Base-by-base conservation (phyloP, 2,113 vertebrate species). In the Anthoscopus minutus region DNA sequence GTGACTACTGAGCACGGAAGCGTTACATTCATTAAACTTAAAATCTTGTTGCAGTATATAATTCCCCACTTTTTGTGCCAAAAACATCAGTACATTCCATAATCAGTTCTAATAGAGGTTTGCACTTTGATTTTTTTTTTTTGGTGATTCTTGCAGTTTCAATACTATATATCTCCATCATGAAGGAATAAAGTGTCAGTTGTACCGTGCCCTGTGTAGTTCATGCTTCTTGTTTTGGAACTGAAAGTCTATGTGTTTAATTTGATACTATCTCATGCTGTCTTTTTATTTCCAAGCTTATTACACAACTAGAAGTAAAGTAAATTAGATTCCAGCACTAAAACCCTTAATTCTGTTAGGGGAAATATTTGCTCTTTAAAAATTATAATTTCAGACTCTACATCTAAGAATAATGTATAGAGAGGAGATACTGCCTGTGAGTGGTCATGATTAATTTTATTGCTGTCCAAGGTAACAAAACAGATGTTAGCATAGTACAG, bases 151-250 rank as follows among this genome's bases (percentile, higher is more conserved):
- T 90, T 95, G 94, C 90, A 89, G 66, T 97, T 97, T 93, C 91
- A 71, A 57, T 93, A 72, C 74, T 97, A 88, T 97, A 88, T 97
- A 92, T 94, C 89, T 81, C 77, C 87, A 81, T 97, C 94, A 96
- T 6, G 10, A 96, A 97, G 92, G 96, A 98, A 98, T 98, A 98
- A 98, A 98, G 93, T 96, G 93, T 98, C 96, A 96, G 67, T 94
- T 97, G 96, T 97, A 95, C 93, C 76, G 65, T 97, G 94, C 30
- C 24, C 53, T 73, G 48, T 38, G 70, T 89, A 78, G 47, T 94
- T 65, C 37, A 71, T 91, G 56, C 94, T 85, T 95, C 69, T 92
- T 94, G 66, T 94, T 97, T 89, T 77, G 77, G 84, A 83, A 90
- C 44, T 65, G 58, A 69, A 91, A 81, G 33, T n/a, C 1, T 24